Base-by-base conservation (phyloP, 2,113 vertebrate genomes). In the Morone chrysops region DNA sequence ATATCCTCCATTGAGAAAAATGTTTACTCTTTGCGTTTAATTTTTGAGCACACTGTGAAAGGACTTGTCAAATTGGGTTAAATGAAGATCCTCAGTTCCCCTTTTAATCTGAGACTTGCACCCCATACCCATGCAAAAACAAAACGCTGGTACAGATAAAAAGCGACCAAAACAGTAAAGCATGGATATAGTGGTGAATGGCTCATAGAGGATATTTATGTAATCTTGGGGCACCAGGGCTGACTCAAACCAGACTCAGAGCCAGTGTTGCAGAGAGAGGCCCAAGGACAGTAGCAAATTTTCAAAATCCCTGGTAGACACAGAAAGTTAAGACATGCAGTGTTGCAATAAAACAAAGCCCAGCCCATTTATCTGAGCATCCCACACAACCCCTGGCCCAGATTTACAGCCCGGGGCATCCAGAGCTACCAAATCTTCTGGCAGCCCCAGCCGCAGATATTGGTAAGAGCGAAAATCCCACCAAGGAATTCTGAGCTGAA, bases 311-410 rank as follows among this genome's bases (percentile, higher is more conserved):
- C 89, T 82, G 57, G 79, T 92, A 88, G 90, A 92, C 82, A 82
- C 91, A 86, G 88, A 91, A 94, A 90, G 92, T 94, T 92, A 93
- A 95, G 93, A 94, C 94, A 92, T 93, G 89, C 91, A 89, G 76
- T 87, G 80, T 85, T 63, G 89, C 92, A 87, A 83, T 94, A 91
- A 95, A 95, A 95, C 89, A 94, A 91, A 92, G 85, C 89, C 90
- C 89, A 85, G 83, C 85, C 90, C 90, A 92, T 96, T 95, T 93
- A 94, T 95, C 92, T 92, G 91, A 83, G 83, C 91, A 92, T 92
- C 93, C 93, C 94, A 94, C 94, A 93, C 93, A 94, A 95, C 92
- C 91, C 89, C 86, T 88, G 90, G 85, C 87, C 86, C 85, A 92
- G 94, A 95, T 94, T 94, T 95, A 94, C 89, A 91, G 92, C 92